Conservation (phyloP, 2,113 vertebrate genomes). For the Tupaia chinensis region DNA sequence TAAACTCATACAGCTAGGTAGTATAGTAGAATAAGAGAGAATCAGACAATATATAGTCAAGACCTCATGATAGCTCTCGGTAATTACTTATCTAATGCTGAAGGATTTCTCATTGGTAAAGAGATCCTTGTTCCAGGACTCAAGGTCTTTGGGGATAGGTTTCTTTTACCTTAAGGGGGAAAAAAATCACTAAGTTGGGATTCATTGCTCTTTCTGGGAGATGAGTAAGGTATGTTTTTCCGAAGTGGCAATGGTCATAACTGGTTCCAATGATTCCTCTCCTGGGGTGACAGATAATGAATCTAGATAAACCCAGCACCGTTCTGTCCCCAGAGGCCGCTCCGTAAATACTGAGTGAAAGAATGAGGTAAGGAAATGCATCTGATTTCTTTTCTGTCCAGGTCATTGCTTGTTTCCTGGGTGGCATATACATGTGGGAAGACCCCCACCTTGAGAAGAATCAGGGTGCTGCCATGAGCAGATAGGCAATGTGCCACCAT, state of each 20-base stretch:
- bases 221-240: not conserved
- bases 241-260: not conserved
- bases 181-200: not conserved
- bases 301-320: not conserved
- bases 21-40: not conserved
- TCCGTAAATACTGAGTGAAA: not conserved
- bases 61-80: not conserved
- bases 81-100: conserved; percentile 9
- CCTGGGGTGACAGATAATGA: not conserved
- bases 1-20: not conserved
- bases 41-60: not conserved
- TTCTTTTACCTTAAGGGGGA: not conserved
- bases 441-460: not conserved
- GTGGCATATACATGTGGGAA: not conserved
- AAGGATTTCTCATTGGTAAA: conserved; percentile 33
- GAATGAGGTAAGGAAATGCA: not conserved
- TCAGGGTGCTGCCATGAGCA: not conserved
- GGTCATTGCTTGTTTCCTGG: not conserved
- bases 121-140: not conserved
- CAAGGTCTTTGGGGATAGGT: not conserved
- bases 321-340: not conserved
- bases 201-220: not conserved
- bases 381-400: not conserved
- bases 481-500: not conserved
- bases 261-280: not conserved